A percentile compares a stretch with the other conserved stretches of the same genome.
These are phyloP conservation scores for Lycocerus yunnanus DNA, from an alignment of 2,888 invertebrate genomes.

Conservation along the genomic window DNA sequence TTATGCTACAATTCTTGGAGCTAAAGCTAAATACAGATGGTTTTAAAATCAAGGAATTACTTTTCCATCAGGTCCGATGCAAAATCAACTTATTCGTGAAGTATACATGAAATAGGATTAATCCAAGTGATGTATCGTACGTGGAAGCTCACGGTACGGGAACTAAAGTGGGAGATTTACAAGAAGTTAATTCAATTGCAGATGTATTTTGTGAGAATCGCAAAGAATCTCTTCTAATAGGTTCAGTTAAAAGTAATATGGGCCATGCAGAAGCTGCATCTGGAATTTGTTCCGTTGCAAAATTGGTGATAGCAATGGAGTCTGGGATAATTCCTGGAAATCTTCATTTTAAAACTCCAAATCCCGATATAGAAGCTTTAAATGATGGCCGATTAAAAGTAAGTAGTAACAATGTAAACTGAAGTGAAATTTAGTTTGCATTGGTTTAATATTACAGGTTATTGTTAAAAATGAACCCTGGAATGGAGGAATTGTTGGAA, in stretches of 20 bases:
- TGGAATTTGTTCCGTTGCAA: conserved; percentile 88
- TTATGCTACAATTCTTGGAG: conserved; percentile 86
- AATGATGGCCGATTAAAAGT: conserved; percentile 85
- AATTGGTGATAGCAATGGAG: conserved; percentile 93
- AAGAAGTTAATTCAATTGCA: conserved; percentile 94
- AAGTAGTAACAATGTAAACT: conserved; percentile 13
- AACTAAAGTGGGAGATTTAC: conserved; percentile 96
- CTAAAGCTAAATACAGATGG: conserved; percentile 94
- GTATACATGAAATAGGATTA: conserved; percentile 85
- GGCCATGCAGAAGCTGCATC: conserved; percentile 96
- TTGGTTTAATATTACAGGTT: conserved; percentile 63
- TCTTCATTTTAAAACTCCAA: conserved; percentile 86
- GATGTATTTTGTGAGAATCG: conserved; percentile 88
- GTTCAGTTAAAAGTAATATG: conserved; percentile 98
- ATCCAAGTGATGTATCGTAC: conserved; percentile 83
- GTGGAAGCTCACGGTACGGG: conserved; percentile 99
- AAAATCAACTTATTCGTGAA: conserved; percentile 80
- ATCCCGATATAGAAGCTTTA: conserved; percentile 89
- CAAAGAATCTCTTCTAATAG: conserved; percentile 80
- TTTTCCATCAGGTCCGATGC: conserved; percentile 80
- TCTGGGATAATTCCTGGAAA: conserved; percentile 86
- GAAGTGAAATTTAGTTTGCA: neutral
- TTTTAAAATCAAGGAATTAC: conserved; percentile 87
- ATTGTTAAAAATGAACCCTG: conserved; percentile 82
- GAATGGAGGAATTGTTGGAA: conserved; percentile 88